phyloP scores from a whole-genome alignment of 2,888 invertebrate genomes.

The Loripinus fragilis region DNA sequence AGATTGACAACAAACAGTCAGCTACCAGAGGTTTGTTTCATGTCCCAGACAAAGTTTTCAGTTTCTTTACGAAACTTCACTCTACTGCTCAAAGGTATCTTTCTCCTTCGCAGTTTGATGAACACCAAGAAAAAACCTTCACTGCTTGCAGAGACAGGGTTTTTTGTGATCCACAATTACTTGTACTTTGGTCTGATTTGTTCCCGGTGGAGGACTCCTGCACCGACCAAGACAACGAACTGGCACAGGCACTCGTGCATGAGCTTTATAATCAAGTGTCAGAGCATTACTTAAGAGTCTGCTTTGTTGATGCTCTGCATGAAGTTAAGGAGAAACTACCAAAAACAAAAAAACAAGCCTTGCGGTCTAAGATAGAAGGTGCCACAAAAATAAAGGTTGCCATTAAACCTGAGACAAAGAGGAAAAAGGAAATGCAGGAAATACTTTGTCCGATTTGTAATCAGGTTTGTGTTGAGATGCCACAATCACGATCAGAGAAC shows the following conservation, averaged over 20 bases:
- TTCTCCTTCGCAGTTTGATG: neutral
- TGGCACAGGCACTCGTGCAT: neutral
- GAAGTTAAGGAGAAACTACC: neutral
- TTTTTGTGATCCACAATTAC: neutral
- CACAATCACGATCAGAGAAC: neutral
- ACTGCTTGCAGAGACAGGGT: neutral
- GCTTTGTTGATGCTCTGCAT: slow-evolving; percentile 2
- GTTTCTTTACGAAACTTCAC: neutral
- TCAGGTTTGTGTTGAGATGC: neutral
- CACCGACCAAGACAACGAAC: neutral
- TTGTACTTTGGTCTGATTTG: neutral
- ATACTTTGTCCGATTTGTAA: neutral
- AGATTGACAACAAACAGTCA: neutral
- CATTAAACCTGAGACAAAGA: neutral
- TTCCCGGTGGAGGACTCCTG: neutral
- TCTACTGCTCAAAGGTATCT: neutral
- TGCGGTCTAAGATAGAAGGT: neutral
- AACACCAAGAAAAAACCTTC: neutral
- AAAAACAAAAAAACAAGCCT: slow-evolving; percentile 4
- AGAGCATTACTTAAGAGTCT: neutral
- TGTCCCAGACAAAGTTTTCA: neutral
- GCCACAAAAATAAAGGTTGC: neutral
- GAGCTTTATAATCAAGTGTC: neutral
- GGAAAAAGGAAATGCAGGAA: neutral
- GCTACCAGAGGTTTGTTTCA: neutral